Evolutionary conservation across 2,113 vertebrate genomes (phyloP), one percentile per base, ranked within the genome.

Genomic region (Ammodytes marinus): DNA sequence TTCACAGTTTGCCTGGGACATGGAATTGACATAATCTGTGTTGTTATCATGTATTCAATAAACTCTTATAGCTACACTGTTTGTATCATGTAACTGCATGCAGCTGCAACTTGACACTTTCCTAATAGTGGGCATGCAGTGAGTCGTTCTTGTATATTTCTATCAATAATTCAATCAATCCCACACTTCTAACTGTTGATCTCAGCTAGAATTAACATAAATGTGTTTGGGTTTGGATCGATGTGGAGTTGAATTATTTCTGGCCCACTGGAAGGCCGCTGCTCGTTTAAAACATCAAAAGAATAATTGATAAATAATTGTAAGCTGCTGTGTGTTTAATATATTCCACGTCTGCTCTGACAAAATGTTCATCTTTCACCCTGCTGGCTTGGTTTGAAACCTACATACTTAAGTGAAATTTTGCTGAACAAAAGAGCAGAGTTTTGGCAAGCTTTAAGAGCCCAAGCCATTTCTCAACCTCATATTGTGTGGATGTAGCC

Each of bases 391-490:
- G n/a, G 59, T 73, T 58, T 71, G 47, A 78, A 52, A 42, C 15
- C 10, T 40, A 8, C 6, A 3, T 8, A 1, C 49, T 70, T 77
- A 1, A 66, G 52, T 57, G 46, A 55, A 61, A 46, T 17, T 12
- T 68, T 79, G 75, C 27, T 54, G 52, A 46, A 39, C 66, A 75
- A 40, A 68, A 53, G 6, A 46, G 64, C 11, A 58, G n/a, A 43
- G 7, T 13, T 14, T 68, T 11, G 14, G 27, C 37, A 10, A 53
- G 27, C n/a, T 74, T 19, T 42, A 13, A 6, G 14, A 69, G 68
- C 70, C 42, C 49, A 74, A 69, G 9, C 19, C 35, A 42, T 15
- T 43, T 58, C 37, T 66, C 10, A 80, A 27, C 37, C 12, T 4
- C 19, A 10, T 39, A 59, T n/a, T 70, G 35, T 67, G 66, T 61